These are phyloP conservation scores for Aphidoletes aphidimyza DNA, from an alignment of 2,888 invertebrate genomes.

Conservation along the genomic window DNA sequence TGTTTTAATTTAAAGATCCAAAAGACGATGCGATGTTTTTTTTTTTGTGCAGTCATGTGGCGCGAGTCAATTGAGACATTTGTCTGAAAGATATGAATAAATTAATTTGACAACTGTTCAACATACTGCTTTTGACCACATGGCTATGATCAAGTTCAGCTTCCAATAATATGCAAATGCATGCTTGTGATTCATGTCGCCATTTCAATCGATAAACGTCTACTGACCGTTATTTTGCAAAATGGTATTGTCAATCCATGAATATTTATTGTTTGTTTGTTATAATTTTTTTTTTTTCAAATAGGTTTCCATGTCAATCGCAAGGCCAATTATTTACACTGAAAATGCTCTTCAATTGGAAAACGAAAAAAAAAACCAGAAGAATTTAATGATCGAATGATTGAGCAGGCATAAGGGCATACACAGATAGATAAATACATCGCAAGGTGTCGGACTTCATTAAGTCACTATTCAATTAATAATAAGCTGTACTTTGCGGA, in stretches of 20 bases:
- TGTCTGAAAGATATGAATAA: not conserved
- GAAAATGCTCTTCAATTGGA: not conserved
- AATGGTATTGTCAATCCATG: not conserved
- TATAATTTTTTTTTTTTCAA: not conserved
- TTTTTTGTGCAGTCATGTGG: too few species aligned
- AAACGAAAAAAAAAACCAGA: too few species aligned
- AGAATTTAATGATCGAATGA: not conserved
- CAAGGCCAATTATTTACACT: not conserved
- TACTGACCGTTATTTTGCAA: not conserved
- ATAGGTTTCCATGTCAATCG: constrained; percentile 8
- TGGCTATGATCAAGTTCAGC: not conserved
- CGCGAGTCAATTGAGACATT: too few species aligned
- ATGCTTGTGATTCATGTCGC: not conserved
- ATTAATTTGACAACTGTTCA: not conserved
- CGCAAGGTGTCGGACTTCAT: too few species aligned
- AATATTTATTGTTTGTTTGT: not conserved
- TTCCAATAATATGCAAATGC: not conserved
- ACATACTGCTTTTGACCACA: not conserved
- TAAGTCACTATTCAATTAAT: too few species aligned
- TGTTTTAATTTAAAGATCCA: too few species aligned
- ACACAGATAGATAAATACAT: too few species aligned
- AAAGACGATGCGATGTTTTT: too few species aligned
- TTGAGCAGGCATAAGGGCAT: too few species aligned
- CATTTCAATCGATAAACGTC: not conserved
- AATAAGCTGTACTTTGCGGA: too few species aligned